phyloP scores from a whole-genome alignment of 2,888 invertebrate species.

The Malacosoma neustria region DNA sequence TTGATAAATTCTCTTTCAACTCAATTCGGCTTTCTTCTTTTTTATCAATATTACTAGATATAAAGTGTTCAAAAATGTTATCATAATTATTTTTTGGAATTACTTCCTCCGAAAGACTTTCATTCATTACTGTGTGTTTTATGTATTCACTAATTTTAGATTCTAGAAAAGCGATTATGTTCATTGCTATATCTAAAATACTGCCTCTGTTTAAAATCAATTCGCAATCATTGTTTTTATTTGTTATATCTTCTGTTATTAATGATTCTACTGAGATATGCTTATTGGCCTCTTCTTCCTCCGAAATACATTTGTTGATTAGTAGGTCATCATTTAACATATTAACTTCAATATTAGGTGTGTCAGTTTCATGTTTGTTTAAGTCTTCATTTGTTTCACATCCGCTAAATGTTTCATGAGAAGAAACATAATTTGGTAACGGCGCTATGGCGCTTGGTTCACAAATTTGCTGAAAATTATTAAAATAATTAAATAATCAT shows the following conservation, averaged over 20 bases:
- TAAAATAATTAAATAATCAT: too few species aligned
- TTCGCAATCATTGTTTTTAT: background rate
- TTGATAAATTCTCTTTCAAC: background rate
- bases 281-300: background rate
- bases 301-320: background rate
- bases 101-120: background rate
- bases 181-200: too few species aligned
- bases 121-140: too few species aligned
- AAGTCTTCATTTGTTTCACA: too few species aligned
- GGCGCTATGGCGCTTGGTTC: too few species aligned
- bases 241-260: background rate
- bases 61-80: background rate
- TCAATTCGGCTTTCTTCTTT: background rate
- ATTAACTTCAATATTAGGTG: too few species aligned
- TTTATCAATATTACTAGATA: background rate
- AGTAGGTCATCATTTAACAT: background rate
- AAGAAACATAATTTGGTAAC: too few species aligned
- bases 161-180: too few species aligned
- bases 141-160: too few species aligned
- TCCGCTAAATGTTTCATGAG: too few species aligned
- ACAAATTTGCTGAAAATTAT: conserved; percentile 23
- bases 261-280: background rate
- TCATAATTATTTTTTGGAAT: background rate
- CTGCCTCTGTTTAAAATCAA: too few species aligned
- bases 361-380: too few species aligned